phyloP scores from a whole-genome alignment of 2,113 vertebrate genomes.

The Carettochelys insculpta region DNA sequence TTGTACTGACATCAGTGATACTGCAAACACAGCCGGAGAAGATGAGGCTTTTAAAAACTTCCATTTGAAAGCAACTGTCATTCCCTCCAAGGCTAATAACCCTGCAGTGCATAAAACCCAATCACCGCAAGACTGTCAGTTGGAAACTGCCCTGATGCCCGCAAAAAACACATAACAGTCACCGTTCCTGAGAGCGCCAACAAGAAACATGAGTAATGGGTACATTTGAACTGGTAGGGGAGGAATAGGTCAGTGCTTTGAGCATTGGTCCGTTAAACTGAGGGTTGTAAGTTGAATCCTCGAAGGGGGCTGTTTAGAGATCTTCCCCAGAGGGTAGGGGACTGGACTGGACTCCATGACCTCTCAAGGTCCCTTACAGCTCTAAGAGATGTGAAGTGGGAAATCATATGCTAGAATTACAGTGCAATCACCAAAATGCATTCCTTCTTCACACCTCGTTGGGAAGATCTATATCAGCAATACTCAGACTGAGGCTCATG shows the following conservation, averaged over 20 bases:
- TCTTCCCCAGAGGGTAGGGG: too few relatives aligned
- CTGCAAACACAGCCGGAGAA: not conserved
- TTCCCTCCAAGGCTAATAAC: not conserved
- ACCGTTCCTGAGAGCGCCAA: not conserved
- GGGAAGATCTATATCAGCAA: not conserved
- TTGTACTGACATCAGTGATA: too few relatives aligned
- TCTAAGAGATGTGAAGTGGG: too few relatives aligned
- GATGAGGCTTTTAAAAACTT: not conserved
- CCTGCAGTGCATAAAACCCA: not conserved
- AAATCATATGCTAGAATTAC: not conserved
- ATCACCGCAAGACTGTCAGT: not conserved
- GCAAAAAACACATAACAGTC: not conserved
- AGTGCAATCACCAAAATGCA: not conserved
- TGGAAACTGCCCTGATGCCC: not conserved
- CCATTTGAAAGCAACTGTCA: not conserved
- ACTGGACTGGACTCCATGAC: too few relatives aligned
- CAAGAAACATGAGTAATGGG: not conserved
- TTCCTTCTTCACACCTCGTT: not conserved
- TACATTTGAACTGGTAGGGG: too few relatives aligned
- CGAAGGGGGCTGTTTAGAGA: too few relatives aligned
- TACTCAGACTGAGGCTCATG: too few relatives aligned
- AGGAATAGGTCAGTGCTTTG: too few relatives aligned
- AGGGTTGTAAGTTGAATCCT: too few relatives aligned
- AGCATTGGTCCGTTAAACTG: too few relatives aligned
- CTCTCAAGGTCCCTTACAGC: too few relatives aligned